Conservation (phyloP, 2,797 vertebrate genomes). For the Otus scops region DNA sequence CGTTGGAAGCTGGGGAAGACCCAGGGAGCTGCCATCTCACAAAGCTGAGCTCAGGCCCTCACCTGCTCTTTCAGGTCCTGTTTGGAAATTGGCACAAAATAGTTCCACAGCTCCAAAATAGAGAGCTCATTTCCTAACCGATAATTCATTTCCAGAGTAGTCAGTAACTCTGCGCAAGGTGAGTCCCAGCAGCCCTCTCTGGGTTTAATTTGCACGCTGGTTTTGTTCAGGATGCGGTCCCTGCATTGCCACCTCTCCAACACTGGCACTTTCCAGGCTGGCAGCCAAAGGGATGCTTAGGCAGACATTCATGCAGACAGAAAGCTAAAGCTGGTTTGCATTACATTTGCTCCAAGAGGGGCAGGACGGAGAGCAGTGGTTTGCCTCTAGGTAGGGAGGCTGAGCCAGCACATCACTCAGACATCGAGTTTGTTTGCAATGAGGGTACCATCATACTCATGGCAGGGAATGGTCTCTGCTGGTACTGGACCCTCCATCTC, state of each 20-base stretch:
- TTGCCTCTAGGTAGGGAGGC: background rate
- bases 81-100: background rate
- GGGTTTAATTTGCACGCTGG: background rate
- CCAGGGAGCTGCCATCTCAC: background rate
- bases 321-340: background rate
- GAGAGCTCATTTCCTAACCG: background rate
- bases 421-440: background rate
- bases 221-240: background rate
- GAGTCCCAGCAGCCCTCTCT: background rate
- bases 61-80: background rate
- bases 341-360: background rate
- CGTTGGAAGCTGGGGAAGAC: background rate
- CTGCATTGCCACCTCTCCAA: background rate
- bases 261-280: slow-evolving; percentile 9
- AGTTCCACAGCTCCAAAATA: background rate
- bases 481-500: background rate
- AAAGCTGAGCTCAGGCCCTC: background rate
- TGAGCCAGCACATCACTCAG: background rate
- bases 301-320: background rate
- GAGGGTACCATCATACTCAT: fast-evolving
- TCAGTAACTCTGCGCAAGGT: background rate
- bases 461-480: background rate
- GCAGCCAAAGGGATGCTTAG: background rate
- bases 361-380: background rate
- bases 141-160: background rate